Percentiles rank a stretch among this genome's conserved stretches.
These are phyloP conservation scores for Myzus persicae DNA, from an alignment of 1,140 invertebrate species.

Conservation along the genomic window DNA sequence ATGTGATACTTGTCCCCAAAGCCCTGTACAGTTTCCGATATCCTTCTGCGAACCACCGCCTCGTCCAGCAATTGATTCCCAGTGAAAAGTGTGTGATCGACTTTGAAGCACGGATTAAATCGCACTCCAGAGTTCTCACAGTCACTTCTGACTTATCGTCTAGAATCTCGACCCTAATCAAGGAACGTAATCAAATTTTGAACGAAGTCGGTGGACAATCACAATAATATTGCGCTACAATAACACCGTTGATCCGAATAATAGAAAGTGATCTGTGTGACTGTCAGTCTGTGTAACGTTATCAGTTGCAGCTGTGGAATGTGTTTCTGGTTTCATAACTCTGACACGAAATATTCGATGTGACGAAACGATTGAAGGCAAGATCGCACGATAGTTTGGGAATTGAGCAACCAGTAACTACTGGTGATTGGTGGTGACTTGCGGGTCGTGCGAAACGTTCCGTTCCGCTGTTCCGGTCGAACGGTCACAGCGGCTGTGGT, in stretches of 20 bases:
- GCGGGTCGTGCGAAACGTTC: constrained; percentile 4
- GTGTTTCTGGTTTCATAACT: constrained; percentile 37
- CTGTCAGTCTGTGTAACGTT: neutral
- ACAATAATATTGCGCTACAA: neutral
- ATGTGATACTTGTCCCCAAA: neutral
- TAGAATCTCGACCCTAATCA: neutral
- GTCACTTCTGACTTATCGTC: too few species aligned
- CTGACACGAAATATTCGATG: neutral
- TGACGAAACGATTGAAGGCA: neutral
- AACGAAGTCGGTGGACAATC: neutral
- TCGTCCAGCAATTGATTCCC: neutral
- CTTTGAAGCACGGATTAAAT: neutral
- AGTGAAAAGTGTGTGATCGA: neutral
- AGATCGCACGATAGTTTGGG: too few species aligned
- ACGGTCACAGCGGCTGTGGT: neutral
- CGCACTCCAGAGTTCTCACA: neutral
- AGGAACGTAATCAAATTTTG: neutral
- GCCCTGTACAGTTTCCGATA: neutral
- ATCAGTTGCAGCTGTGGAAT: constrained; percentile 6
- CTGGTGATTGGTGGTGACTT: neutral
- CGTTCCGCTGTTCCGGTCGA: constrained; percentile 9
- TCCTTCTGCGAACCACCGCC: neutral
- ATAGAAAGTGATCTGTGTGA: constrained; percentile 17
- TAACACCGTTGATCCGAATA: neutral
- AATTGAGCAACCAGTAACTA: neutral